Evolutionary conservation across 2,113 vertebrate species (phyloP).

Genomic region (Rhodinocichla rosea): DNA sequence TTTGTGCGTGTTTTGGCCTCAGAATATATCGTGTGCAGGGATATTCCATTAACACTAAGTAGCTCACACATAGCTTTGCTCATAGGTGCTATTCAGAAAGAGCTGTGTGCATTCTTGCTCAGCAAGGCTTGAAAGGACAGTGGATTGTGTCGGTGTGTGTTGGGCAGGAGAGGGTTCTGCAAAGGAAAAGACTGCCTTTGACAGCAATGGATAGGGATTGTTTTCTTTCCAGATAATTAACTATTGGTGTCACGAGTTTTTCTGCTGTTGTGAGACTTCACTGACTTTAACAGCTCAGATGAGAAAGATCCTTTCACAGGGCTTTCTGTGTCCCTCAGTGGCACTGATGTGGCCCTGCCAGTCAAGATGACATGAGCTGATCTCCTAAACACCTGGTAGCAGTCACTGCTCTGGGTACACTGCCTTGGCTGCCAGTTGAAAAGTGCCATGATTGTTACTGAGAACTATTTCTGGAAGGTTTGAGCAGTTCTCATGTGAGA

Average conservation of each 20-base stretch:
- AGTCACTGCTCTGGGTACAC: neutral
- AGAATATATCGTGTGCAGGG: neutral
- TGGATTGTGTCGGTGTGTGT: neutral
- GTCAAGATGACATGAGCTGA: neutral
- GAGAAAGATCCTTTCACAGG: neutral
- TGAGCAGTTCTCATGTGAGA: neutral
- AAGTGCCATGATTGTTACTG: neutral
- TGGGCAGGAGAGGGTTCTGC: neutral
- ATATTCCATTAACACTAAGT: neutral
- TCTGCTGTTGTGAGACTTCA: neutral
- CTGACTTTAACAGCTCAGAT: neutral
- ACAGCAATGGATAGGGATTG: neutral
- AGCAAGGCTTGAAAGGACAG: neutral
- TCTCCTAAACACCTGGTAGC: neutral
- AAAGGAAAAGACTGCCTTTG: neutral
- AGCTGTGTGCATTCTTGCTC: neutral
- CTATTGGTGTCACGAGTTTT: neutral
- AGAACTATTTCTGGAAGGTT: neutral
- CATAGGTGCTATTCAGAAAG: neutral
- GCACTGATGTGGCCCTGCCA: neutral
- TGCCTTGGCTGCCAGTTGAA: neutral
- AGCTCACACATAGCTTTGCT: neutral
- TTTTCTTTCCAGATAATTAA: neutral
- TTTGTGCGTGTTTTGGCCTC: neutral
- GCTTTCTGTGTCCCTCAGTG: neutral